Evolutionary conservation across 2,888 invertebrate genomes (phyloP).

Genomic region (Drosophila planitibia): DNA sequence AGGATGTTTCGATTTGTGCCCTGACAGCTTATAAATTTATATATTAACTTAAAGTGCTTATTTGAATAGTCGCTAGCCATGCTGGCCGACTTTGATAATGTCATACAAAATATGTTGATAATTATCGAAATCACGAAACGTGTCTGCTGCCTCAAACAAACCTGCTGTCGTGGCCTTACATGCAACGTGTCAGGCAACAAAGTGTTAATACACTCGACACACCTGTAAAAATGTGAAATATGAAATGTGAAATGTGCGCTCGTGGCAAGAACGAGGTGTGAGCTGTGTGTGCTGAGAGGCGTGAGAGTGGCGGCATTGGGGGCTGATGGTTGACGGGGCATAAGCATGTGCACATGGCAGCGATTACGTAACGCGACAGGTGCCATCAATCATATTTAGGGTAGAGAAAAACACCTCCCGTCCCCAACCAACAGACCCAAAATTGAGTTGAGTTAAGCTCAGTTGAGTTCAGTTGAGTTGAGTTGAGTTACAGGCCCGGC

Average conservation of each 20-base stretch:
- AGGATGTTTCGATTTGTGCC: constrained; percentile 1
- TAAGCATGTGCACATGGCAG: constrained; percentile 67
- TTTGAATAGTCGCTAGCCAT: constrained; percentile 4
- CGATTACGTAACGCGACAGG: constrained; percentile 80
- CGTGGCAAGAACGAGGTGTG: neutral
- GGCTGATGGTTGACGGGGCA: constrained; percentile 43
- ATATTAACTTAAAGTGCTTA: constrained; percentile 13
- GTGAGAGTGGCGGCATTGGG: neutral
- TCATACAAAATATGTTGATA: constrained; percentile 58
- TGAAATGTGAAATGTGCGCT: constrained; percentile 47
- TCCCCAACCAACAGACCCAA: neutral
- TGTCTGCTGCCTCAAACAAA: constrained; percentile 27
- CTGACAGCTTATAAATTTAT: constrained; percentile 28
- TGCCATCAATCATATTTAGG: constrained; percentile 78
- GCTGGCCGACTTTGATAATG: constrained; percentile 37
- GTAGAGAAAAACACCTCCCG: constrained; percentile 9
- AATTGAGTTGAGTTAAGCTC: neutral
- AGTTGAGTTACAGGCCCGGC: neutral
- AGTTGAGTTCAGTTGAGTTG: neutral
- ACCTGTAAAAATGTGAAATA: constrained; percentile 62
- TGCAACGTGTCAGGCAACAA: constrained; percentile 70
- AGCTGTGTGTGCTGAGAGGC: neutral
- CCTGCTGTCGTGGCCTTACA: constrained; percentile 47
- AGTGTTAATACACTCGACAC: constrained; percentile 68
- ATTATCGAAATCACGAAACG: constrained; percentile 67